Base-by-base conservation (phyloP, 1,140 invertebrate species). In the Pogonomyrmex barbatus region DNA sequence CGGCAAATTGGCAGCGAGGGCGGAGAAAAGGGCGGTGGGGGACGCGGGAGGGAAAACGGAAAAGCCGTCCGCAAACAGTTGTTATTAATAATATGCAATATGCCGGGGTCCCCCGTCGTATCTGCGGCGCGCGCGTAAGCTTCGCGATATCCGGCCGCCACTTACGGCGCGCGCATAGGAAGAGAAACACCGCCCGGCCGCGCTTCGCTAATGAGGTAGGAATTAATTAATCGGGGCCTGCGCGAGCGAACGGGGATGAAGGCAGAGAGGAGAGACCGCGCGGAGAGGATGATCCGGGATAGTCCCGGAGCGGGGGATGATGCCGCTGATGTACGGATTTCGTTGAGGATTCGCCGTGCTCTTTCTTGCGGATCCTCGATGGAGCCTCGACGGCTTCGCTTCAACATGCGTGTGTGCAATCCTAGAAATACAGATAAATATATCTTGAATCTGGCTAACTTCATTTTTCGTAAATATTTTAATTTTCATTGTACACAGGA, bases 201-300 rank as follows among this genome's bases (percentile, higher is more conserved):
- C 88, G 88, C 65, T 88, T 75, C 88, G 92, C 93, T 94, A 94
- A 93, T 92, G 93, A 93, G 92, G 90, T 92, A 91, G 92, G 89
- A 94, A 93, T 94, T 94, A 94, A 94, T 94, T 94, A 94, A 93
- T 91, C 90, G 90, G 78, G 71, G 65, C 82, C 65, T 86, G 78
- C 33, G 77, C 33, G 75, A 36, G 63, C 12, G 8, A 52, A 58
- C 12, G 71, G n/a, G 62, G 56, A 60, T 67, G 73, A 30, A 67
- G 1, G 24, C 10, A 30, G 30, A 62, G 65, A 12, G 24, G 24
- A 12, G 42, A 62, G 60, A 30, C 56, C 45, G 78, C 24, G 24
- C 33, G 58, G 63, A 17, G 45, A 42, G 30, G 54, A 81, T 71
- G 54, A 24, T 39, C 58, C 54, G 10, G 68, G 30, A 45, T 52